Percentiles rank a stretch among this genome's conserved stretches.
phyloP scores from a whole-genome alignment of 2,888 invertebrate genomes.

The Sminthurinus aureus region DNA sequence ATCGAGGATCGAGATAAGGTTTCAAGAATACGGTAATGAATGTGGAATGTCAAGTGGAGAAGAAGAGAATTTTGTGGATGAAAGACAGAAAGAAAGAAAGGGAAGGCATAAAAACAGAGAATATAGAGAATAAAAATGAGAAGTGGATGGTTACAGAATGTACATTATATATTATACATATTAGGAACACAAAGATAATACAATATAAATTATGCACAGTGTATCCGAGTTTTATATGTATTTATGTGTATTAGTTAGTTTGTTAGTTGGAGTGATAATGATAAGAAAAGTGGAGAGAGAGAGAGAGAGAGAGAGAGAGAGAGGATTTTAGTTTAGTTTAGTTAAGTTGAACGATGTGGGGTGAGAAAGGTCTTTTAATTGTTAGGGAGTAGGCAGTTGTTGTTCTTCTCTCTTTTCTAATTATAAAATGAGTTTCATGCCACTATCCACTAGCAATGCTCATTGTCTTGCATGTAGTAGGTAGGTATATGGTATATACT shows the following conservation, averaged over 20 bases:
- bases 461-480: too few relatives aligned
- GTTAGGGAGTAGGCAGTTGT: constrained; percentile 57
- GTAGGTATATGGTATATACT: too few relatives aligned
- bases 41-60: constrained; percentile 14
- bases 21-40: constrained; percentile 4
- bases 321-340: background rate
- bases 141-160: background rate
- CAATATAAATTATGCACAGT: background rate
- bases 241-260: background rate
- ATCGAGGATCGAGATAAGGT: background rate
- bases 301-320: constrained; percentile 6
- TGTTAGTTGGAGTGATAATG: constrained; percentile 14
- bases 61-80: background rate
- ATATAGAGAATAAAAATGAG: background rate
- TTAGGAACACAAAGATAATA: background rate
- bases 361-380: constrained; percentile 56
- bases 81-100: background rate
- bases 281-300: constrained; percentile 13
- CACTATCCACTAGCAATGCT: constrained; percentile 7
- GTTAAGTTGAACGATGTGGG: constrained; percentile 14
- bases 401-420: constrained; percentile 56
- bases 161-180: background rate
- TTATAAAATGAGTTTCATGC: constrained; percentile 57
- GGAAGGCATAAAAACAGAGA: too few relatives aligned
- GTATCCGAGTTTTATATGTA: background rate